These are phyloP conservation scores for Thalassoma bifasciatum DNA, from an alignment of 2,113 vertebrate genomes.

Conservation along the genomic window DNA sequence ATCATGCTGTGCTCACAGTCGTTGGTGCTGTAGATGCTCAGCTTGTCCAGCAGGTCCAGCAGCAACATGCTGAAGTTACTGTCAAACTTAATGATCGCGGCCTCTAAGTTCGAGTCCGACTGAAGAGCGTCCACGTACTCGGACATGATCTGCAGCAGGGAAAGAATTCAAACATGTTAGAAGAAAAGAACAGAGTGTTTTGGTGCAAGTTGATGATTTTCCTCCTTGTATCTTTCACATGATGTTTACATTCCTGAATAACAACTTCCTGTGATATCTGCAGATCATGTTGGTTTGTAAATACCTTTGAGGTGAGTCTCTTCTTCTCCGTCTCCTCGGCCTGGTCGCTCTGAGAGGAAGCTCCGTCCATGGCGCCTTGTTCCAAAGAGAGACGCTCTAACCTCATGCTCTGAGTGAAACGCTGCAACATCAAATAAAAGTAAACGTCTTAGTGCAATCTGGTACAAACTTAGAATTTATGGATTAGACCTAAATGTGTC, in stretches of 20 bases:
- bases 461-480: no score
- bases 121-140: constrained; percentile 87
- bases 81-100: constrained; percentile 93
- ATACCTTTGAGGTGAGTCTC: constrained; percentile 86
- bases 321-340: constrained; percentile 86
- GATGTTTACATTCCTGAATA: neutral
- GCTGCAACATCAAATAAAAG: constrained; percentile 70
- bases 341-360: constrained; percentile 79
- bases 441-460: neutral
- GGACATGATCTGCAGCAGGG: constrained; percentile 81
- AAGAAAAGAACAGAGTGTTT: neutral
- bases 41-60: constrained; percentile 94
- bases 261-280: no score
- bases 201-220: no score
- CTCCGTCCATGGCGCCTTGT: constrained; percentile 82
- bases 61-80: constrained; percentile 93
- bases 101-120: constrained; percentile 89
- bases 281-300: neutral
- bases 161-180: neutral
- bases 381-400: constrained; percentile 86
- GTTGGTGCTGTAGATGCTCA: constrained; percentile 97
- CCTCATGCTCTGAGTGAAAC: constrained; percentile 93
- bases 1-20: constrained; percentile 99
- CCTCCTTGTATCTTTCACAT: neutral
- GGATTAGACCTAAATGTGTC: no score